Conservation (phyloP, 2,888 invertebrate species). For the Volucella bombylans region DNA sequence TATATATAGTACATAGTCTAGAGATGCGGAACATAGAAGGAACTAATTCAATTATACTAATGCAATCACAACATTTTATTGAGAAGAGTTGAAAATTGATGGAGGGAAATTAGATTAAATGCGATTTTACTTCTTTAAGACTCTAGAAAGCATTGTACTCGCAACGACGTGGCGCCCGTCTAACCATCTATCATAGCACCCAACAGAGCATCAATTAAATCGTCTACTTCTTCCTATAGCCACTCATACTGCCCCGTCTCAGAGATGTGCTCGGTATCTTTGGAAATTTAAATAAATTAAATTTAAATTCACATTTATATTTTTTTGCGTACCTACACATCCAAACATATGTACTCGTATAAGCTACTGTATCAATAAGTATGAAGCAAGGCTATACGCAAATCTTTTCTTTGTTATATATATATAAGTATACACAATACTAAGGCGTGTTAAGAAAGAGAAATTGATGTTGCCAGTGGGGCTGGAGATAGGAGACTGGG, state of each 20-base stretch:
- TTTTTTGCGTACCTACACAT: not conserved
- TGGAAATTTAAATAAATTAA: slow-evolving; percentile 58
- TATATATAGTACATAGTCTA: not conserved
- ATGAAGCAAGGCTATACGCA: slow-evolving; percentile 18
- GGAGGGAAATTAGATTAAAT: slow-evolving; percentile 51
- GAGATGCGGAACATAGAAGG: slow-evolving; percentile 13
- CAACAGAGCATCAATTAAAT: slow-evolving; percentile 2
- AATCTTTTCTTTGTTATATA: slow-evolving; percentile 7
- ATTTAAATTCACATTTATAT: slow-evolving; percentile 46
- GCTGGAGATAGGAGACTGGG: not conserved
- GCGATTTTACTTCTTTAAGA: slow-evolving; percentile 33
- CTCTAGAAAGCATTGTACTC: not conserved
- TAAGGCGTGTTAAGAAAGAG: slow-evolving; percentile 32
- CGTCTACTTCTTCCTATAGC: not conserved
- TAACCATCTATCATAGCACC: slow-evolving; percentile 5
- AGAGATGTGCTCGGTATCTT: slow-evolving; percentile 13
- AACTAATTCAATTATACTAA: slow-evolving; percentile 54
- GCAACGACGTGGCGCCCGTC: slow-evolving; percentile 14
- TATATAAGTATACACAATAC: slow-evolving; percentile 8
- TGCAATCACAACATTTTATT: slow-evolving; percentile 63
- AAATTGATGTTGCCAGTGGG: too few species aligned
- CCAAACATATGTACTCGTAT: slow-evolving; percentile 13
- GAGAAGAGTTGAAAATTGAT: slow-evolving; percentile 55
- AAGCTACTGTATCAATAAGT: slow-evolving; percentile 24
- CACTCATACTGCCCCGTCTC: not conserved